phyloP scores from a whole-genome alignment of 2,888 invertebrate species.

The Patella pellucida region DNA sequence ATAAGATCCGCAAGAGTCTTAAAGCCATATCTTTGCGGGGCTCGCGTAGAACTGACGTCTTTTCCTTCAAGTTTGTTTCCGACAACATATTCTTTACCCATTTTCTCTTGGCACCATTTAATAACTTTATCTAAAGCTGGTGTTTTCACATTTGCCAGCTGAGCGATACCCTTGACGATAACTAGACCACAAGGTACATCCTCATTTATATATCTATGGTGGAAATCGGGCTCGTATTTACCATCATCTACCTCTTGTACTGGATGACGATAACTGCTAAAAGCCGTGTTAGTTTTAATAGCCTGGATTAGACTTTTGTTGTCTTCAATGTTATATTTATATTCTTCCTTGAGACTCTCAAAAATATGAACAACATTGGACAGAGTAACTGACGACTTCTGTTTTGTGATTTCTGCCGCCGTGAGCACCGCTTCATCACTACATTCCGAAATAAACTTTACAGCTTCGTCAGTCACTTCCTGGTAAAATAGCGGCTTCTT shows the following conservation, averaged over 20 bases:
- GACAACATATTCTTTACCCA: constrained; percentile 54
- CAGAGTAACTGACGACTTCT: constrained; percentile 32
- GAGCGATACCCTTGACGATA: constrained; percentile 54
- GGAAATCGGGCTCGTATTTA: constrained; percentile 38
- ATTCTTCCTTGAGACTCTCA: constrained; percentile 32
- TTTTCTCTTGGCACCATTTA: constrained; percentile 53
- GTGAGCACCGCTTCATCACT: constrained; percentile 34
- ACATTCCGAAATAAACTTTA: constrained; percentile 27
- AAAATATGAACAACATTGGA: constrained; percentile 28
- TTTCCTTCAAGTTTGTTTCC: constrained; percentile 52
- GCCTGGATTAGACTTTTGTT: constrained; percentile 26
- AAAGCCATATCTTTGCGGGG: constrained; percentile 55
- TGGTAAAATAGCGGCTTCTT: constrained; percentile 43
- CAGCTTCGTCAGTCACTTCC: constrained; percentile 34
- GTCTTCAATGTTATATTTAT: constrained; percentile 35
- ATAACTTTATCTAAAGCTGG: constrained; percentile 50
- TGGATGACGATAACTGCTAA: constrained; percentile 37
- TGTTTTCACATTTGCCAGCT: constrained; percentile 41
- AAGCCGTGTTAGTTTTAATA: constrained; percentile 41
- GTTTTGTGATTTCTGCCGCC: constrained; percentile 28
- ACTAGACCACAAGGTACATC: constrained; percentile 57
- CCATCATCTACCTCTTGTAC: constrained; percentile 29
- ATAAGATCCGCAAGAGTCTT: constrained; percentile 28
- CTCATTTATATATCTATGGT: constrained; percentile 48
- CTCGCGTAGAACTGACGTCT: constrained; percentile 48